Percentiles rank a stretch among this genome's conserved stretches.
Evolutionary conservation across 1,140 invertebrate genomes (phyloP).

Genomic region (Drosophila gunungcola): DNA sequence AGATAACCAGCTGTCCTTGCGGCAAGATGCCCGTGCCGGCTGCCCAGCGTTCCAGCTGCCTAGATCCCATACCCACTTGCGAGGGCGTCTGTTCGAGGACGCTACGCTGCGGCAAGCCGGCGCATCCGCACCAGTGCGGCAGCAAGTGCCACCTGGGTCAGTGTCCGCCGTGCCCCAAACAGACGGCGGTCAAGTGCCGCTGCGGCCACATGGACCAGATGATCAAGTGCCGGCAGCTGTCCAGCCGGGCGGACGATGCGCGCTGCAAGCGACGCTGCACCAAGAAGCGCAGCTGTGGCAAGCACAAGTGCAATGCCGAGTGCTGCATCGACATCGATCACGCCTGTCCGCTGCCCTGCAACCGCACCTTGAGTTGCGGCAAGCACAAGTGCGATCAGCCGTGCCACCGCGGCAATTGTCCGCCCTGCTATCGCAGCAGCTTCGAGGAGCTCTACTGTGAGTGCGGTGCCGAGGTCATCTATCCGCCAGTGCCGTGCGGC

Average conservation of each 20-base stretch:
- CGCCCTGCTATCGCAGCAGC: slow-evolving; percentile 92
- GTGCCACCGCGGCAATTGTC: slow-evolving; percentile 96
- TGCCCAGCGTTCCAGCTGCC: slow-evolving; percentile 88
- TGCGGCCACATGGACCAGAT: slow-evolving; percentile 95
- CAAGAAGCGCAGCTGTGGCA: slow-evolving; percentile 92
- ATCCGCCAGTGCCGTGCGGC: slow-evolving; percentile 96
- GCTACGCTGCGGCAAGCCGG: slow-evolving; percentile 92
- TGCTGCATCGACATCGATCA: slow-evolving; percentile 96
- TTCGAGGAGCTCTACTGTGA: slow-evolving; percentile 97
- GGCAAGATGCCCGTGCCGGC: slow-evolving; percentile 88
- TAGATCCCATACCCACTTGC: slow-evolving; percentile 95
- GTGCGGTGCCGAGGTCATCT: slow-evolving; percentile 93
- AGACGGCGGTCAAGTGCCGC: slow-evolving; percentile 93
- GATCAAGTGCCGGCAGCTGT: slow-evolving; percentile 91
- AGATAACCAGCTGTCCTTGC: slow-evolving; percentile 93
- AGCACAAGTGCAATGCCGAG: slow-evolving; percentile 94
- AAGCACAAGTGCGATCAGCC: slow-evolving; percentile 94
- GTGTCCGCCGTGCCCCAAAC: slow-evolving; percentile 93
- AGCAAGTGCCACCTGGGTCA: slow-evolving; percentile 90
- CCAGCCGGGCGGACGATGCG: slow-evolving; percentile 89
- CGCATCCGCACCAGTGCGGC: slow-evolving; percentile 89
- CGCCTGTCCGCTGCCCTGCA: slow-evolving; percentile 93
- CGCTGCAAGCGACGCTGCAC: slow-evolving; percentile 95
- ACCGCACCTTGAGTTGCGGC: slow-evolving; percentile 92
- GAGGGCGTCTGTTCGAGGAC: slow-evolving; percentile 91